A percentile compares a stretch with the other conserved stretches of the same genome.
Conservation (phyloP, 92 coral and sea anemone genomes). For the Parazoanthus atlanticus region DNA sequence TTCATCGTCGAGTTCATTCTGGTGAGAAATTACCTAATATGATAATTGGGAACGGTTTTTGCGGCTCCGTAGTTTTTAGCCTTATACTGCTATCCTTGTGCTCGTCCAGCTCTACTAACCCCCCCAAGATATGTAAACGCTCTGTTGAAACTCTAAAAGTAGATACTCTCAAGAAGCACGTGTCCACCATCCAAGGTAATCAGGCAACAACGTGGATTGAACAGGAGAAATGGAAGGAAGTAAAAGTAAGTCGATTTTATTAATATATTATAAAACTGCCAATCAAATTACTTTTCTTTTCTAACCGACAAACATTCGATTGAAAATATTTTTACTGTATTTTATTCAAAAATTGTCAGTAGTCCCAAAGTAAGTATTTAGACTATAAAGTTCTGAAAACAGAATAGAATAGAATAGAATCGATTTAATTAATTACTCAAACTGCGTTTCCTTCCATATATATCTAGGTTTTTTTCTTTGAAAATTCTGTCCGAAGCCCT, state of each 20-base stretch:
- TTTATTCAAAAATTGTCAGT: no score
- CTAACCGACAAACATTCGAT: background rate
- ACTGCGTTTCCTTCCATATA: background rate
- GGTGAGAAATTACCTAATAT: no score
- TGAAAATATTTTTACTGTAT: conserved; percentile 20
- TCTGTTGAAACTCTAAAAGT: conserved; percentile 15
- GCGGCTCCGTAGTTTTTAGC: no score
- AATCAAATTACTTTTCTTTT: background rate
- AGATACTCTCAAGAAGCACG: conserved; percentile 16
- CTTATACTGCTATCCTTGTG: no score
- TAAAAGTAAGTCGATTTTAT: conserved; percentile 25
- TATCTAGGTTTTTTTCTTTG: no score
- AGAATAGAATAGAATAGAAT: no score
- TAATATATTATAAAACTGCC: background rate
- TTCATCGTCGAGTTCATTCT: no score
- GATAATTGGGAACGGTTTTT: no score
- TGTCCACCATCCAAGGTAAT: conserved; percentile 19
- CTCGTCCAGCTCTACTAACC: no score
- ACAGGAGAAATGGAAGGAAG: conserved; percentile 20
- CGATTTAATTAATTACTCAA: background rate
- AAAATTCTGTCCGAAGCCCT: no score
- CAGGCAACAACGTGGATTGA: conserved; percentile 28
- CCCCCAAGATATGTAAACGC: conserved; percentile 16
- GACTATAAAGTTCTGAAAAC: no score
- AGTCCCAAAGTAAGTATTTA: no score